Conservation (phyloP, 2,797 vertebrate species). For the Pantherophis vulpinus region DNA sequence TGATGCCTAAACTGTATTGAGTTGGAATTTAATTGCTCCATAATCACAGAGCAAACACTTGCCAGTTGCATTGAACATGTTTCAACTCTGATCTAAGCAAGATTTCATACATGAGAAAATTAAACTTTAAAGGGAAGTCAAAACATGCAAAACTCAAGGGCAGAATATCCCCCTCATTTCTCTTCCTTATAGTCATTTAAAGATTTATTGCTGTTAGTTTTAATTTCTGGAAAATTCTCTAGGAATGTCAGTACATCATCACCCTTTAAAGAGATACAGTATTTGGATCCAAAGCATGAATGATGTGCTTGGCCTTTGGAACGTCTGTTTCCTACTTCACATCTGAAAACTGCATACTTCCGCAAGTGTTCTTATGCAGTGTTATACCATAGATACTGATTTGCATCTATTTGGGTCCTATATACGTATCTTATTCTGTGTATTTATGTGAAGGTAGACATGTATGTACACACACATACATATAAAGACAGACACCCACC, state of each 20-base stretch:
- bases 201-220: neutral
- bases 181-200: conserved; percentile 3
- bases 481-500: neutral
- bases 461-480: neutral
- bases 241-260: neutral
- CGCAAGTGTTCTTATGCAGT: neutral
- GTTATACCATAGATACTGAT: neutral
- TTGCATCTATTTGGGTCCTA: neutral
- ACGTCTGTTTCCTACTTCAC: neutral
- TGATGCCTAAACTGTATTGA: conserved; percentile 58
- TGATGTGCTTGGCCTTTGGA: neutral
- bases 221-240: neutral
- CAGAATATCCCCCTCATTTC: neutral
- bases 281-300: neutral
- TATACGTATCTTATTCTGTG: neutral
- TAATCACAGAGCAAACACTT: conserved; percentile 53
- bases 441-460: neutral
- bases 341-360: neutral
- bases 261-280: neutral
- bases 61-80: conserved; percentile 42
- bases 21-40: conserved; percentile 54
- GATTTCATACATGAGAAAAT: conserved; percentile 27
- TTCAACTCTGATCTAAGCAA: conserved; percentile 40
- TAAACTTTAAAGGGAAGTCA: conserved; percentile 31
- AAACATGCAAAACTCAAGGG: conserved; percentile 9